A percentile compares a stretch with the other conserved stretches of the same genome.
phyloP scores from a whole-genome alignment of 2,113 vertebrate genomes.

The Nycticorax nycticorax region DNA sequence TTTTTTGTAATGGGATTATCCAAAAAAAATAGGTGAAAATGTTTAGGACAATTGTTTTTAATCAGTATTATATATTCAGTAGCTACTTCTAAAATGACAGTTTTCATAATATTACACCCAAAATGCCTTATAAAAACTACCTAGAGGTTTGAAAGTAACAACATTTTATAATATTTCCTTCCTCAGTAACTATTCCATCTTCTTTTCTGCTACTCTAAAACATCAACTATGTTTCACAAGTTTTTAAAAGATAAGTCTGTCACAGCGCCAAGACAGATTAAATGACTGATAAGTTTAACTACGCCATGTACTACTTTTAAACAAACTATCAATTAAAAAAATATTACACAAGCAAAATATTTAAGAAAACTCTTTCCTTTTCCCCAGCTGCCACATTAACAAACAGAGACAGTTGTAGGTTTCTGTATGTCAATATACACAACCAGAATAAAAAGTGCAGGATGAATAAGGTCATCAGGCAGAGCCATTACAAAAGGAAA shows the following conservation, averaged over 20 bases:
- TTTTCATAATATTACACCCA: not conserved
- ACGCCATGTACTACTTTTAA: not conserved
- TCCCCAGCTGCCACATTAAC: not conserved
- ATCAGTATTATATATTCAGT: not conserved
- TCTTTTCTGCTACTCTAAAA: not conserved
- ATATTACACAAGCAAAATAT: not conserved
- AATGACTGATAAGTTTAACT: not conserved
- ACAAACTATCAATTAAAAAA: not conserved
- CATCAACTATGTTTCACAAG: not conserved
- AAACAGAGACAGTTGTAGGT: not conserved
- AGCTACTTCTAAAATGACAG: not conserved
- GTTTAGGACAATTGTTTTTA: not conserved
- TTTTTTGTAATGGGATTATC: not conserved
- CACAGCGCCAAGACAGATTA: not conserved
- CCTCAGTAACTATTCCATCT: not conserved
- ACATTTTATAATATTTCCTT: not conserved
- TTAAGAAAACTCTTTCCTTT: not conserved
- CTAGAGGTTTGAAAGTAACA: not conserved
- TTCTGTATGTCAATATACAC: not conserved
- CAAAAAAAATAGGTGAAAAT: not conserved
- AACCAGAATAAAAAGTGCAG: not conserved
- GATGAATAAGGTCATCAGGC: not conserved
- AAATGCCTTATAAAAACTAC: not conserved
- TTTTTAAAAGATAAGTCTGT: not conserved
- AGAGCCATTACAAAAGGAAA: not conserved